These are phyloP conservation scores for Eciton burchellii DNA, from an alignment of 1,140 invertebrate genomes.

Conservation along the genomic window DNA sequence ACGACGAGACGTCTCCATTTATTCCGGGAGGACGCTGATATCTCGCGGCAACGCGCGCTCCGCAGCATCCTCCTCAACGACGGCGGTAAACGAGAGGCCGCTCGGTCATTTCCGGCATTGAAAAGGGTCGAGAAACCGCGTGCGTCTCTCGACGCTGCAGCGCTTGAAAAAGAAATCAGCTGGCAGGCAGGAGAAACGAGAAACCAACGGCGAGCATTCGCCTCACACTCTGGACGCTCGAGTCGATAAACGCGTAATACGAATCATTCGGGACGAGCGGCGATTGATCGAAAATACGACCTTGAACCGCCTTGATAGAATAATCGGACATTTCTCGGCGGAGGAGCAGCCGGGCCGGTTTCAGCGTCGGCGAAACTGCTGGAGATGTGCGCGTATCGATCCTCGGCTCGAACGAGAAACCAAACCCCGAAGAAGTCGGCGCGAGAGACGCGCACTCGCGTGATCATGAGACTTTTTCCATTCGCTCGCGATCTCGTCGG, in stretches of 20 bases:
- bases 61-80: background rate
- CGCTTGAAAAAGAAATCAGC: background rate
- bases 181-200: too few relatives aligned
- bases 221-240: constrained; percentile 21
- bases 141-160: background rate
- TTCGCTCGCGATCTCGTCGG: too few relatives aligned
- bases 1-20: background rate
- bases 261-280: constrained; percentile 36
- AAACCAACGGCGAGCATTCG: background rate
- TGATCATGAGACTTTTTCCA: too few relatives aligned
- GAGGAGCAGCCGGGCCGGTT: constrained; percentile 28
- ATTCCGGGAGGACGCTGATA: background rate
- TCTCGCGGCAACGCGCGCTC: background rate
- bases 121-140: background rate
- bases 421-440: background rate
- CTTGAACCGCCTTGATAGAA: constrained; percentile 56
- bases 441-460: too few relatives aligned
- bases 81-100: background rate
- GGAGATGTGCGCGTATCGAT: constrained; percentile 9
- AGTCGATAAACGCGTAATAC: constrained; percentile 44
- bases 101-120: background rate
- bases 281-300: constrained; percentile 60
- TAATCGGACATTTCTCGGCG: constrained; percentile 60
- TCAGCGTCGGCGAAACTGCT: constrained; percentile 32
- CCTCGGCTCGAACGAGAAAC: background rate